These are phyloP conservation scores for Psilopogon haemacephalus DNA, from an alignment of 2,113 vertebrate genomes.

Conservation along the genomic window DNA sequence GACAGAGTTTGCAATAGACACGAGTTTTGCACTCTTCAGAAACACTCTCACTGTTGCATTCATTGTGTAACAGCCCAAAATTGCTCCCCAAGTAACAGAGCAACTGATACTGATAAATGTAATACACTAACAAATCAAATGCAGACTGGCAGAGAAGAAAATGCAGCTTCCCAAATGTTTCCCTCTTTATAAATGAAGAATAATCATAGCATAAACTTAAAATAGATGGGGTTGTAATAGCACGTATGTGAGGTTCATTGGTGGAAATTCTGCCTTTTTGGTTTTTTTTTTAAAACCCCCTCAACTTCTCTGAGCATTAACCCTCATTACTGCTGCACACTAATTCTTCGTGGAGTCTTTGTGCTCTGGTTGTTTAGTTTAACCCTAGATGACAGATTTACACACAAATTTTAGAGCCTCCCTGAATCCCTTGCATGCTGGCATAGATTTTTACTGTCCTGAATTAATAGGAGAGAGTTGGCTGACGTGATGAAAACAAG, in stretches of 20 bases:
- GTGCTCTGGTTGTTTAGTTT: background rate
- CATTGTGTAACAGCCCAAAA: background rate
- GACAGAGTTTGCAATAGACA: background rate
- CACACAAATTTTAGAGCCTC: background rate
- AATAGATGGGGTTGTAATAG: background rate
- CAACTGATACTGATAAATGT: background rate
- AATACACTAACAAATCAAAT: background rate
- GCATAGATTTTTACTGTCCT: constrained; percentile 21
- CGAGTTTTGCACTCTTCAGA: background rate
- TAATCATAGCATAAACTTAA: background rate
- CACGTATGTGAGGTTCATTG: background rate
- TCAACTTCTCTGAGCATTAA: background rate
- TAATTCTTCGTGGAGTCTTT: background rate
- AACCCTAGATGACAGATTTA: background rate
- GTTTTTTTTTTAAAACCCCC: background rate
- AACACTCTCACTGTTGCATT: background rate
- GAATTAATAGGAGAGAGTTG: constrained; percentile 37
- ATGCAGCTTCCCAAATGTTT: background rate
- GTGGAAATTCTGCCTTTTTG: background rate
- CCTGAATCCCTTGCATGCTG: background rate
- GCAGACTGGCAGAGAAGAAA: background rate
- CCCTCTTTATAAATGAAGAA: background rate
- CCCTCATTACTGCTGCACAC: background rate
- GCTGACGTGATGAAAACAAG: background rate
- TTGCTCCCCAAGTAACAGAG: background rate